Base-by-base conservation (phyloP, 1,140 invertebrate genomes). In the Solenopsis fugax region DNA sequence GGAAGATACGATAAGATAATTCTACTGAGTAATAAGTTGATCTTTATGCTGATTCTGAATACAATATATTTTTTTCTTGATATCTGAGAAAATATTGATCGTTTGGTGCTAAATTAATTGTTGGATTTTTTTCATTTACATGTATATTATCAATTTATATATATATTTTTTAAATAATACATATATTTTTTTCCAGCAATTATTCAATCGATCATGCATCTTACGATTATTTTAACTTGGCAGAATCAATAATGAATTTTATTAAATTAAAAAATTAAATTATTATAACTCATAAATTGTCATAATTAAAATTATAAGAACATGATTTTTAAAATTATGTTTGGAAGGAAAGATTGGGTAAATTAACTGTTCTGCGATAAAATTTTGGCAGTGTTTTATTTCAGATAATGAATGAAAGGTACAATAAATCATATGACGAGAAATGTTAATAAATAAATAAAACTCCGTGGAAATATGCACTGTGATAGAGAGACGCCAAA, bases 401-500 rank as follows among this genome's bases (percentile, higher is more conserved):
- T 93, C 86, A 92, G 78, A 81, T 84, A 77, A 93, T 91, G 92
- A 86, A 92, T 84, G 91, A 85, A 77, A 60, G 65, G 88, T 92
- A 93, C 92, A 93, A 86, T 92, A 91, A 90, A 91, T 88, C 86
- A 88, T 88, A 77, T 89, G 90, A 80, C 80, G 62, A 71, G 85
- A 88, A 87, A 89, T 91, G 82, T 92, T 91, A 93, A 94, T 93
- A 92, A 93, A 93, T 92, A 92, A 92, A 93, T 92, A 93, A 89
- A 90, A 92, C 64, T 92, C 77, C 87, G 65, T 93, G 90, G 76
- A 81, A 81, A 85, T 89, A 89, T 87, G 76, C 85, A 89, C 64
- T 89, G 88, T 87, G 84, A 92, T 75, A 50, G 69, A 50, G 69
- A 86, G 89, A 64, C 73, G 58, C 64, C 85, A 86, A 80, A 89